Evolutionary conservation across 2,888 invertebrate genomes (phyloP), one percentile per base, ranked within the genome.

Genomic region (Phoronis australis): DNA sequence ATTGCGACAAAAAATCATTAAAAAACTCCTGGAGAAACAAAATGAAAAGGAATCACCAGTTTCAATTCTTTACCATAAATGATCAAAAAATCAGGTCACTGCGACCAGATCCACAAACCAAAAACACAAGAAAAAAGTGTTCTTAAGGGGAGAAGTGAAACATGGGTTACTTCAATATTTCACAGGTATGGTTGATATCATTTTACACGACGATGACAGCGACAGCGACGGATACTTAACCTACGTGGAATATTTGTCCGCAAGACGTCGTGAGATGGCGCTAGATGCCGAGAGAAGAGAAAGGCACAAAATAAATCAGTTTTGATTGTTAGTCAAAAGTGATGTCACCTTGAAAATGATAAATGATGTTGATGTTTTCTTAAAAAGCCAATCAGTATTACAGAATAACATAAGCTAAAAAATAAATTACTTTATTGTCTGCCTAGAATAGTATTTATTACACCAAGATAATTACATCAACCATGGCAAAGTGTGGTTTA

Each of bases 141-240:
- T 12, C 31, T 31, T 31, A 31, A 9, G 15, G 24, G 15, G 45
- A 45, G 6, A 26, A 6, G 12, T 43, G 9, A 38, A 9, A 18
- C 4, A 25, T 47, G 45, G 4, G 22, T 38, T 51, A 38, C 18
- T 41, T 26, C 45, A 37, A 46, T 46, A 48, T 54, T 53, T 76
- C 79, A 26, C 77, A 93, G 93, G 85, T 57, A 79, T 93, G 45
- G 88, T 94, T 37, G 94, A 94, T 72, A 84, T 85, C 60, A 90
- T 93, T 9, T 77, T 94, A 35, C 80, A 82, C 49, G 85, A 87
- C 54, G 92, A 93, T 64, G 94, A 95, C 73, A 79, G 83, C 1
- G 86, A 94, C 71, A 83, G 85, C 37, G 92, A 94, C 68, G 94
- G 94, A 0, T 89, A 83, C 69, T 79, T 94, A 31, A 90, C 87